Percentiles rank a stretch among this genome's conserved stretches.
These are phyloP conservation scores for Syngnathus rostellatus DNA, from an alignment of 2,797 vertebrate genomes.

Conservation along the genomic window DNA sequence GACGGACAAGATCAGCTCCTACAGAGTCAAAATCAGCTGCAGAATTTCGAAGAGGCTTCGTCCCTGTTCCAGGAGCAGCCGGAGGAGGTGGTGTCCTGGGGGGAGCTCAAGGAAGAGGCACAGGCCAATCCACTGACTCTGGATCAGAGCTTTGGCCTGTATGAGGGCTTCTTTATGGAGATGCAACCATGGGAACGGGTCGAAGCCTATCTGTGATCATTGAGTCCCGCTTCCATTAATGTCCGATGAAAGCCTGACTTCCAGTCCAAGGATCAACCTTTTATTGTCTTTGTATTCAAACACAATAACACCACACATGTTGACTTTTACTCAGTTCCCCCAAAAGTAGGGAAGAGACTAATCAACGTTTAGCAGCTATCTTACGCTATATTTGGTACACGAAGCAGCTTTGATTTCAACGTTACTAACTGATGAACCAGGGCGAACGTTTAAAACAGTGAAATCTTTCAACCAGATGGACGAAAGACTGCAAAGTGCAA, in stretches of 20 bases:
- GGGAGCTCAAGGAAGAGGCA: conserved; percentile 74
- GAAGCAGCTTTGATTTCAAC: not conserved
- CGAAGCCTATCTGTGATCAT: conserved; percentile 66
- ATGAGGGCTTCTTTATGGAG: conserved; percentile 74
- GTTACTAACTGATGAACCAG: not conserved
- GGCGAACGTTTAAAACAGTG: not conserved
- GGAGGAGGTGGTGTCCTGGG: conserved; percentile 65
- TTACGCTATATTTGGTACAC: not conserved
- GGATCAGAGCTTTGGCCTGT: conserved; percentile 70
- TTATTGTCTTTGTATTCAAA: conserved; percentile 3
- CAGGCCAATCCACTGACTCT: conserved; percentile 65
- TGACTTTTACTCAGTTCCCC: not conserved
- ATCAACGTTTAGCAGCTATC: not conserved
- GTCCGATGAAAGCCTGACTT: conserved; percentile 5
- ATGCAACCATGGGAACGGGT: conserved; percentile 74
- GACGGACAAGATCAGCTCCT: conserved; percentile 55
- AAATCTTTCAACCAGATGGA: not conserved
- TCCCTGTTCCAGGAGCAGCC: conserved; percentile 65
- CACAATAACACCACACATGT: not conserved
- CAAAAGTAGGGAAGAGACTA: not conserved
- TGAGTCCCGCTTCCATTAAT: conserved; percentile 15
- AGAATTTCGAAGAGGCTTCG: conserved; percentile 64
- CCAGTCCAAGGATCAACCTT: not conserved
- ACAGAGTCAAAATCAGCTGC: conserved; percentile 56
- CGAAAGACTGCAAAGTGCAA: not conserved